A percentile compares a stretch with the other conserved stretches of the same genome.
Conservation (phyloP, 2,797 vertebrate genomes). For the Hydrophis major region DNA sequence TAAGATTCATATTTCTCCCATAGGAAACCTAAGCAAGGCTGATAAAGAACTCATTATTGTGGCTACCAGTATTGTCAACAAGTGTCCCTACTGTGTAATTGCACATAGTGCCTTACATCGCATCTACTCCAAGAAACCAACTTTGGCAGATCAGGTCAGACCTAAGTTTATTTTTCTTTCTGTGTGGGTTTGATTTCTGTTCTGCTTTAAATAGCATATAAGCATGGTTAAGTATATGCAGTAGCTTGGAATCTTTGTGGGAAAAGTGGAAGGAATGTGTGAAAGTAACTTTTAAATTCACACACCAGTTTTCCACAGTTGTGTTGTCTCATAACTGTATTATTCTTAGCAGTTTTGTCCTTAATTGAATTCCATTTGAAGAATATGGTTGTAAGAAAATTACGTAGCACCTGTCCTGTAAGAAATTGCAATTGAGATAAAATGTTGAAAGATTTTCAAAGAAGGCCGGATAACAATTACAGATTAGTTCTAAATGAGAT, state of each 20-base stretch:
- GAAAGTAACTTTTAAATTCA: not conserved
- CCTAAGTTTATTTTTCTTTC: not conserved
- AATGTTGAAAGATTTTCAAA: not conserved
- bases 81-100: conserved; percentile 83
- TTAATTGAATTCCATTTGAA: not conserved
- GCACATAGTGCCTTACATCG: conserved; percentile 82
- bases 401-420: not conserved
- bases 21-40: conserved; percentile 82
- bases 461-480: not conserved
- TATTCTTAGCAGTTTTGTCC: not conserved
- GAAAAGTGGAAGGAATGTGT: not conserved
- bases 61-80: conserved; percentile 80
- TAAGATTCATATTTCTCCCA: not conserved
- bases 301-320: not conserved
- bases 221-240: not conserved
- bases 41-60: conserved; percentile 86
- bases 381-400: not conserved
- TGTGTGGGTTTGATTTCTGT: not conserved
- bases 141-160: conserved; percentile 82
- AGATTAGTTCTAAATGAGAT: not conserved
- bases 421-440: not conserved
- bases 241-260: not conserved
- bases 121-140: conserved; percentile 83
- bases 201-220: not conserved
- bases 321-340: not conserved